A percentile compares a stretch with the other conserved stretches of the same genome.
Conservation (phyloP, 2,113 vertebrate species). For the Genyomyrus donnyi region DNA sequence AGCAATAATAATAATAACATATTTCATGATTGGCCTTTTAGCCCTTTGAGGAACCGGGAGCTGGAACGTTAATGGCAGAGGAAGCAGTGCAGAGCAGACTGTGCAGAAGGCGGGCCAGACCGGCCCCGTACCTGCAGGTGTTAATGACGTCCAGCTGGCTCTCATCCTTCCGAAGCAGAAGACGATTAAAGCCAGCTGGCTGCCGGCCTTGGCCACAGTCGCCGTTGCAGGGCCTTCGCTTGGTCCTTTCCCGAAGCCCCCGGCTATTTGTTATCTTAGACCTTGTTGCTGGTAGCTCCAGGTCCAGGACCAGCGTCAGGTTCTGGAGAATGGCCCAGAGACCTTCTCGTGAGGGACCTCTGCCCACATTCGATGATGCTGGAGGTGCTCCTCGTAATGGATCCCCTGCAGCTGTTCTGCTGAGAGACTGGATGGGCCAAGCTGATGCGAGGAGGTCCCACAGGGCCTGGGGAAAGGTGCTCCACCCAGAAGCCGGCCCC, state of each 20-base stretch:
- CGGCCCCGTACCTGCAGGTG: not conserved
- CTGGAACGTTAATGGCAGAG: slow-evolving; percentile 4
- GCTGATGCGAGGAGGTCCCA: not conserved
- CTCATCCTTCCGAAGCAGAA: not conserved
- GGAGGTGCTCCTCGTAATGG: not conserved
- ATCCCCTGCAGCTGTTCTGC: not conserved
- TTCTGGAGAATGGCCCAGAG: not conserved
- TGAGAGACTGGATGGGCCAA: not conserved
- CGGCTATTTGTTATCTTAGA: not conserved
- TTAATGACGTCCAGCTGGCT: not conserved
- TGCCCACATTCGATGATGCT: not conserved
- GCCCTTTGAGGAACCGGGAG: slow-evolving; percentile 36
- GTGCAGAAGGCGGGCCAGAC: not conserved
- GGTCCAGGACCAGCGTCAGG: not conserved
- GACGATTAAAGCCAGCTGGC: not conserved
- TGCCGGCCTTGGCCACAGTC: not conserved
- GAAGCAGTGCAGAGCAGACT: not conserved
- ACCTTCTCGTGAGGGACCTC: not conserved
- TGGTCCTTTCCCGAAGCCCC: not conserved
- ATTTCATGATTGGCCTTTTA: slow-evolving; percentile 46
- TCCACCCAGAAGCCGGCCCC: not conserved
- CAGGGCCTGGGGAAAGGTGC: not conserved
- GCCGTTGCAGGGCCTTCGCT: not conserved
- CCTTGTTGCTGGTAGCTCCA: not conserved
- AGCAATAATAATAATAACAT: slow-evolving; percentile 10